Conservation (phyloP, 2,113 vertebrate species). For the Chunga burmeisteri region DNA sequence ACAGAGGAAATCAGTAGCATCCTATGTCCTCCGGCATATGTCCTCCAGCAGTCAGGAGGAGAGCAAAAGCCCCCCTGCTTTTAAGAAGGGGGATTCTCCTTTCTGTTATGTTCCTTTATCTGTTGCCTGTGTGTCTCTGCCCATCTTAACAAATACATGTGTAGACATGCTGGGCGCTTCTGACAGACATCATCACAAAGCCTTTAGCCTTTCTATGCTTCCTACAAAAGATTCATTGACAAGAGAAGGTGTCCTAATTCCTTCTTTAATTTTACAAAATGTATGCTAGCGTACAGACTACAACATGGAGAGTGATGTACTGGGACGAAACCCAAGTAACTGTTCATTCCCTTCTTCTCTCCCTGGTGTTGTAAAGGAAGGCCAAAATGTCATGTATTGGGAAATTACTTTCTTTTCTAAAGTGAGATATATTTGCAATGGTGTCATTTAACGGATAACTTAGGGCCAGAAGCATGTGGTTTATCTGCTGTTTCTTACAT, state of each 20-base stretch:
- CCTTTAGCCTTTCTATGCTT: neutral
- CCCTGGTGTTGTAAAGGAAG: neutral
- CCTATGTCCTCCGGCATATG: neutral
- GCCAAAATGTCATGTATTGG: neutral
- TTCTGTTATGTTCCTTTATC: neutral
- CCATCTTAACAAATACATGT: fast-evolving
- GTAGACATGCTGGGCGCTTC: neutral
- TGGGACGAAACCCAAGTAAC: neutral
- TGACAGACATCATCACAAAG: neutral
- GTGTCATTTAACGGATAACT: neutral
- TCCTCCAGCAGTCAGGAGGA: neutral
- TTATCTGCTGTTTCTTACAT: neutral
- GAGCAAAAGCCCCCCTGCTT: neutral
- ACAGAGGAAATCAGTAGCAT: neutral
- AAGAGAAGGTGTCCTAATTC: neutral
- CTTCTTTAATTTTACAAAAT: neutral
- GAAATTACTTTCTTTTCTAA: neutral
- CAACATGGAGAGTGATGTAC: neutral
- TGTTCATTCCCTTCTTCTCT: neutral
- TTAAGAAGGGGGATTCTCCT: neutral
- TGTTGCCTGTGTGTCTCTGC: neutral
- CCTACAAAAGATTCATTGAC: neutral
- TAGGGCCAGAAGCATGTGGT: neutral
- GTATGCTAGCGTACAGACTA: neutral
- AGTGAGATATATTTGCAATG: neutral